phyloP scores from a whole-genome alignment of 2,888 invertebrate species.

The Smittia sp. region DNA sequence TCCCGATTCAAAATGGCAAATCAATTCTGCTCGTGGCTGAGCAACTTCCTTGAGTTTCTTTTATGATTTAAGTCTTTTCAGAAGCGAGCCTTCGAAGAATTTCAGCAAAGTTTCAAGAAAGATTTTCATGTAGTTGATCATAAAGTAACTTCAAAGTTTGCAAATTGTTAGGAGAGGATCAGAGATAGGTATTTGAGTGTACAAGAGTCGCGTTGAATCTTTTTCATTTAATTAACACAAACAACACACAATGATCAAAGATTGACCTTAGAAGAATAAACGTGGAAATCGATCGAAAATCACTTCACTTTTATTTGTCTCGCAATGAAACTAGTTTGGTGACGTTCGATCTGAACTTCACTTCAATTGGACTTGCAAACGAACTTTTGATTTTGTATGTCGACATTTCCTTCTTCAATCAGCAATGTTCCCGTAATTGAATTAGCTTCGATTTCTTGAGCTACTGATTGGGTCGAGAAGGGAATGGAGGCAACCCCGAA shows the following conservation, averaged over 20 bases:
- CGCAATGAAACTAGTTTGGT: no score
- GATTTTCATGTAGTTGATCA: no score
- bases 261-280: not conserved
- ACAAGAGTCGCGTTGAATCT: not conserved
- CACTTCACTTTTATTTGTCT: no score
- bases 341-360: no score
- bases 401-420: no score
- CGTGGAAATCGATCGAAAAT: no score
- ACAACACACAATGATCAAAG: conserved; percentile 31
- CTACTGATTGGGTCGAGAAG: no score
- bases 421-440: no score
- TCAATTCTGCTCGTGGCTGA: conserved; percentile 5
- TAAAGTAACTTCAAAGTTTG: conserved; percentile 6
- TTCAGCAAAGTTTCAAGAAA: not conserved
- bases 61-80: conserved; percentile 12
- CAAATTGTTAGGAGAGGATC: not conserved
- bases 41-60: conserved; percentile 13
- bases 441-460: no score
- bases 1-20: conserved; percentile 20
- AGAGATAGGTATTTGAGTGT: conserved; percentile 22
- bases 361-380: no score
- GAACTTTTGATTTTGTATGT: no score
- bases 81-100: not conserved
- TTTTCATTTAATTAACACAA: conserved; percentile 30
- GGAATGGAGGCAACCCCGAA: no score